Percentiles rank a stretch among this genome's conserved stretches.
Evolutionary conservation across 2,113 vertebrate species (phyloP).

Genomic region (Acrocephalus kingi): DNA sequence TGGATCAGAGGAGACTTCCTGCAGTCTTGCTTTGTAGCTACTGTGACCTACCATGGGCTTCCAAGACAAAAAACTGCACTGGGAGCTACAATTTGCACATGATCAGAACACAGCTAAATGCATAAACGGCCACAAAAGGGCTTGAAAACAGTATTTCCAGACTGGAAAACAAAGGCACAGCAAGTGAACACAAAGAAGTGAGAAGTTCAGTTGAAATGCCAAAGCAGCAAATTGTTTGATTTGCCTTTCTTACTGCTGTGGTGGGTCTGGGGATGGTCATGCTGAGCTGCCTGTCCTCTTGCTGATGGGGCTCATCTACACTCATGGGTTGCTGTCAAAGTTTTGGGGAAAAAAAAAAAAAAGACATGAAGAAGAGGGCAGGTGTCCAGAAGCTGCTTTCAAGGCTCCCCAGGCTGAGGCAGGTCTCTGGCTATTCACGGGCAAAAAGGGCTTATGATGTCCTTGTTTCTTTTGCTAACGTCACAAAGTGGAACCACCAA

Average conservation of each 20-base stretch:
- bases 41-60: background rate
- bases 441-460: background rate
- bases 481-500: background rate
- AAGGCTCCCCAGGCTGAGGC: background rate
- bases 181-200: slow-evolving; percentile 2
- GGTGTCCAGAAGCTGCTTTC: background rate
- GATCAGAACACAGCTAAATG: background rate
- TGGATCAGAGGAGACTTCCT: background rate
- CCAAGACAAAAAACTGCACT: background rate
- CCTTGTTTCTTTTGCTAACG: background rate
- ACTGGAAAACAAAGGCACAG: slow-evolving; percentile 48
- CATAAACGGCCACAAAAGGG: background rate
- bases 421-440: background rate
- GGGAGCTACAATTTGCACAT: background rate
- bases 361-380: background rate
- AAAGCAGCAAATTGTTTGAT: background rate
- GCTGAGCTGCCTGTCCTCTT: background rate
- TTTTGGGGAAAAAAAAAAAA: background rate
- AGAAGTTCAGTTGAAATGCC: slow-evolving; percentile 39
- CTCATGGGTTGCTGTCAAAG: background rate
- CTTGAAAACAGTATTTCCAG: slow-evolving; percentile 2
- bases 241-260: background rate
- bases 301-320: background rate
- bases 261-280: background rate
- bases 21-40: background rate